A percentile compares a stretch with the other conserved stretches of the same genome.
These are phyloP conservation scores for Taenaris catops DNA, from an alignment of 2,888 invertebrate genomes.

Conservation along the genomic window DNA sequence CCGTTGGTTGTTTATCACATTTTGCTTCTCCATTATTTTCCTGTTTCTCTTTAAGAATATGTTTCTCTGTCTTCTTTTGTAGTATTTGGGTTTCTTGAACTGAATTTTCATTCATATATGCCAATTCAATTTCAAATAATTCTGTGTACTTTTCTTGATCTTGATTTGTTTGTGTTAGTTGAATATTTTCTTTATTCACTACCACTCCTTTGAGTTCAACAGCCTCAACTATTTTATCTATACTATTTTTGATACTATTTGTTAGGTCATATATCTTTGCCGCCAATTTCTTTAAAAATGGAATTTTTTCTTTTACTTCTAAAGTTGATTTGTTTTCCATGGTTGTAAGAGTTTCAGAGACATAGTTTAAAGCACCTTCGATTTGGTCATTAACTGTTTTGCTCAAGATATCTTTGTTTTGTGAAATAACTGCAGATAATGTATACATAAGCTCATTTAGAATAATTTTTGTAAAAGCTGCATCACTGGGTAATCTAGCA, in stretches of 20 bases:
- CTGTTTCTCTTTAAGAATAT: background rate
- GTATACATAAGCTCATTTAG: constrained; percentile 46
- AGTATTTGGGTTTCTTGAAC: background rate
- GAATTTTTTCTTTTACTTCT: constrained; percentile 66
- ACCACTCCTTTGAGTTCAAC: no score
- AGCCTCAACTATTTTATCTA: no score
- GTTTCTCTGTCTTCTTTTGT: background rate
- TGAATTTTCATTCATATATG: no score
- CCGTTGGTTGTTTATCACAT: no score
- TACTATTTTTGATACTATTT: constrained; percentile 22
- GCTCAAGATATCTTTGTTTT: constrained; percentile 27
- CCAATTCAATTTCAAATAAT: background rate
- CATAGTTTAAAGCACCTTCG: constrained; percentile 27
- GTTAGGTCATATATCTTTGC: constrained; percentile 30
- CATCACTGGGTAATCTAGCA: constrained; percentile 62
- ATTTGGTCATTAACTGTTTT: constrained; percentile 27
- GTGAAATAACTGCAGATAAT: constrained; percentile 34
- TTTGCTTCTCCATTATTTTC: no score
- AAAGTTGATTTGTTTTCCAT: constrained; percentile 46
- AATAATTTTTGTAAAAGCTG: constrained; percentile 60
- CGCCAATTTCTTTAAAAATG: constrained; percentile 52
- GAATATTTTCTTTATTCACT: no score
- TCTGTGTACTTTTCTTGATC: background rate
- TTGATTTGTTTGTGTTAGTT: no score
- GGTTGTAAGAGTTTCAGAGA: constrained; percentile 31